These are phyloP conservation scores for Pelochelys cantorii DNA, from an alignment of 2,797 vertebrate genomes.

Conservation along the genomic window DNA sequence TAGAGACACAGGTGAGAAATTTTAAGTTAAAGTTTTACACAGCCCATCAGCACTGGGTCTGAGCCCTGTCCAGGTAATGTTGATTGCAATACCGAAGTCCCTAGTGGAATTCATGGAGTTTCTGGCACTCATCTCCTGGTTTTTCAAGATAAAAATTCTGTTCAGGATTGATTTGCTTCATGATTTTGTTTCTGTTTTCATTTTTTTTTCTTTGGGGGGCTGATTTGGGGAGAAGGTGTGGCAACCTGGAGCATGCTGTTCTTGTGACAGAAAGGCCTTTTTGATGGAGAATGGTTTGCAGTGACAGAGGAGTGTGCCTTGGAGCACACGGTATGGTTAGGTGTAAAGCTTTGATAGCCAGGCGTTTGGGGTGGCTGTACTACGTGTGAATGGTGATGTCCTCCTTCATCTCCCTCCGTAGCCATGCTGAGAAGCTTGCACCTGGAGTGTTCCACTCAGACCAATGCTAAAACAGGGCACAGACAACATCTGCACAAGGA, in stretches of 20 bases:
- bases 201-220: not conserved
- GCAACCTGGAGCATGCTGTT: not conserved
- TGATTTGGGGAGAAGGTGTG: not conserved
- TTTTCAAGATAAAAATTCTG: not conserved
- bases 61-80: not conserved
- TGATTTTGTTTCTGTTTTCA: not conserved
- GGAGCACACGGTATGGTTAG: not conserved
- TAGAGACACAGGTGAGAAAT: not conserved
- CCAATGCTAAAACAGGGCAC: not conserved
- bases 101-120: not conserved
- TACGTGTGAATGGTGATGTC: not conserved
- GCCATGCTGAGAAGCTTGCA: not conserved
- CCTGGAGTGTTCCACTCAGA: not conserved
- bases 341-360: not conserved
- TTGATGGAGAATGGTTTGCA: not conserved
- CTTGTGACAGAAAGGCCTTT: not conserved
- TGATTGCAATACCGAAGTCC: not conserved
- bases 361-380: not conserved
- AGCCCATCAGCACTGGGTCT: not conserved
- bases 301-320: not conserved
- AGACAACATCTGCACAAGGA: not conserved
- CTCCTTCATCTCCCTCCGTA: not conserved
- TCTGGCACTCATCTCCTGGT: rapidly evolving
- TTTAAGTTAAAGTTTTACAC: not conserved
- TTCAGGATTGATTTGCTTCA: not conserved